Base-by-base conservation (phyloP, 2,888 invertebrate genomes). In the Cyclophora punctaria region DNA sequence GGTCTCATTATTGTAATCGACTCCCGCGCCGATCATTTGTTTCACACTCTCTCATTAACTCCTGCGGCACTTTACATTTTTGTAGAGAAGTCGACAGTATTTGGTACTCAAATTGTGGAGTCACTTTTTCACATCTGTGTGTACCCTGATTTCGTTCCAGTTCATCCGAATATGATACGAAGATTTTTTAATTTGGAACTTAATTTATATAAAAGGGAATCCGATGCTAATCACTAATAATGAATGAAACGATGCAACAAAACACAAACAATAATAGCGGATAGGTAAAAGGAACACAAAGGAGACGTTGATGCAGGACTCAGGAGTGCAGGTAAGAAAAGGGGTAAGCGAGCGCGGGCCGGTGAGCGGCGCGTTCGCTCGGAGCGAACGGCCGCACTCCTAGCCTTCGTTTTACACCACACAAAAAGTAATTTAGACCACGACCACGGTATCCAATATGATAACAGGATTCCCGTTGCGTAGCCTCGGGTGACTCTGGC, bases 391-490 rank as follows among this genome's bases (percentile, higher is more conserved):
- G 73, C 63, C 61, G 65, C 50, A 66, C 57, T 62, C 64, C 68
- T 71, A 72, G 73, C 72, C 64, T 75, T 79, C 77, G 67, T 79
- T 78, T 82, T 80, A 72, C 71, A 63, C 63, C 59, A 71, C 74
- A 79, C 72, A 83, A 85, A 86, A 86, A 83, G 76, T 77, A 82
- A 84, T 85, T 84, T 85, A 75, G 79, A 74, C 71, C 72, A 75
- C 69, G 76, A 73, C 71, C 80, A 80, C 77, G 80, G 80, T 74
- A 73, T 71, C 78, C 80, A 74, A 76, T 78, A 81, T 80, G 85
- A 86, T 86, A 83, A 81, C 83, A 81, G 82, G 85, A 84, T 81
- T 84, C 82, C 85, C 85, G 84, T 85, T 82, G 86, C 73, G 76
- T 75, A 74, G 83, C 84, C 84, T 70, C 76, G 72, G 80, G 82